Base-by-base conservation (phyloP, 2,113 vertebrate genomes). In the Oncorhynchus clarkii region DNA sequence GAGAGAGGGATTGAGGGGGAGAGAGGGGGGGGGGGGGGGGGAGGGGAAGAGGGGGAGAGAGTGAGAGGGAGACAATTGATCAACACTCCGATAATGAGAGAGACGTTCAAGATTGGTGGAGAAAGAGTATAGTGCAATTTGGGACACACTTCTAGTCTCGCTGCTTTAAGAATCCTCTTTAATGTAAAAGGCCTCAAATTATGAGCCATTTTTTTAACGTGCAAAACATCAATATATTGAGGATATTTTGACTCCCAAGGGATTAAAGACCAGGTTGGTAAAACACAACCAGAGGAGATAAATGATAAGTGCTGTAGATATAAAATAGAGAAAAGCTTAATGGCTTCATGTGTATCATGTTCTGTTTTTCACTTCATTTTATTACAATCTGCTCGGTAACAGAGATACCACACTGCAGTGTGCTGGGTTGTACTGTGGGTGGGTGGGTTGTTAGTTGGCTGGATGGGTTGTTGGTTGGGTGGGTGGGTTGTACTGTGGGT, bases 61-160 rank as follows among this genome's bases (percentile, higher is more conserved):
- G 39, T 9, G 8, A 11, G 39, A 45, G 39, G 39, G 8, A 11
- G 39, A 86, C 79, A 82, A 86, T 84, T 34, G 83, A 90, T 89
- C 69, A 68, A 82, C 83, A 79, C 81, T 54, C 80, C 70, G 84
- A 87, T 92, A 88, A 89, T 82, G 86, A 86, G 87, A 85, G 79
- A 72, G 83, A 85, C 75, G 16, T 57, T 57, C 13, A 57, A 57
- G 13, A 20, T 57, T 57, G 39, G 39, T 8, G 34, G 18, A 57
- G 54, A 11, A 57, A 57, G 54, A 57, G 54, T 54, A 54, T 9
- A 4, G 14, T 54, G 49, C 49, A 14, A 54, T 54, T 54, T 54
- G 49, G 12, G 49, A 14, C 14, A 14, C 9, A 16, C 14, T 4
- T 9, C 49, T 54, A 14, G 49, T 54, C 12, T 54, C 49, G 14